These are phyloP conservation scores for Nomada hirtipes DNA, from an alignment of 2,888 invertebrate genomes.

Conservation along the genomic window DNA sequence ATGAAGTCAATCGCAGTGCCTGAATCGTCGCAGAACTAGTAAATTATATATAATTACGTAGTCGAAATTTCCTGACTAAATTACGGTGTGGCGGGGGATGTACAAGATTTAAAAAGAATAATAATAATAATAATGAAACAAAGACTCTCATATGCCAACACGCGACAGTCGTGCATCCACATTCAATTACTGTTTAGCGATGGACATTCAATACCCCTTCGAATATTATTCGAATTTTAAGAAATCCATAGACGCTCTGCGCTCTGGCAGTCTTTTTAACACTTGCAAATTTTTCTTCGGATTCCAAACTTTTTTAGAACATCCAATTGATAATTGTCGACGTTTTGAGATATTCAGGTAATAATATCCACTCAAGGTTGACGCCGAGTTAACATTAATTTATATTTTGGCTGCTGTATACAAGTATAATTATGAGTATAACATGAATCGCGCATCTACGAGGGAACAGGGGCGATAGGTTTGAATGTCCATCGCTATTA, in stretches of 20 bases:
- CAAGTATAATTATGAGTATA: no score
- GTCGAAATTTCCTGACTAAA: constrained; percentile 30
- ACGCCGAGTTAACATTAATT: no score
- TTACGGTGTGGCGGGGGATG: constrained; percentile 21
- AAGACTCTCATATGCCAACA: constrained; percentile 32
- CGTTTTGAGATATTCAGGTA: no score
- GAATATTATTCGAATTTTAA: neutral
- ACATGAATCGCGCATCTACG: no score
- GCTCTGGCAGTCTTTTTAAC: no score
- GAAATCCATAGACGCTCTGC: no score
- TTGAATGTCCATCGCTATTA: constrained; percentile 11
- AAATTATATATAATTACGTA: constrained; percentile 47
- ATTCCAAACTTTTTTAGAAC: no score
- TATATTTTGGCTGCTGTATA: no score
- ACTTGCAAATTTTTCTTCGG: no score
- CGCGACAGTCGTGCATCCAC: constrained; percentile 25
- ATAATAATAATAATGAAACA: constrained; percentile 11
- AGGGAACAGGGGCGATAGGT: neutral
- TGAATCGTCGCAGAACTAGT: constrained; percentile 58
- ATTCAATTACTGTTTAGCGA: constrained; percentile 6
- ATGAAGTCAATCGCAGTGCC: constrained; percentile 70
- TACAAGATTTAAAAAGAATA: constrained; percentile 6
- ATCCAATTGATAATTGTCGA: no score
- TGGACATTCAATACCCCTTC: constrained; percentile 16
- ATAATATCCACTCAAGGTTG: no score